These are phyloP conservation scores for Agelas oroides DNA, from an alignment of 37 sponge, comb jelly and placozoan genomes.

Conservation along the genomic window DNA sequence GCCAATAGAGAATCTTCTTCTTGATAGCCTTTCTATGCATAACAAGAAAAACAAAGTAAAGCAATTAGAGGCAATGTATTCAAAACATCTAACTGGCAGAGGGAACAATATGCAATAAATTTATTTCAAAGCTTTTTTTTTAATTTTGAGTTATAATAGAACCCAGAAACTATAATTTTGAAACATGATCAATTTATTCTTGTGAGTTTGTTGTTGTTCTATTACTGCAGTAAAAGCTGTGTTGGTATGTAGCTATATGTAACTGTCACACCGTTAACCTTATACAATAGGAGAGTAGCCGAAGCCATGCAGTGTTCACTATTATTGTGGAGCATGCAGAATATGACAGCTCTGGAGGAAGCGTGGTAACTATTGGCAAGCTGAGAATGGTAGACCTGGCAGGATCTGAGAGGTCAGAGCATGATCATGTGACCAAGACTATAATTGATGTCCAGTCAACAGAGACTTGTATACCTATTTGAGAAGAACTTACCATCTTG, in stretches of 20 bases:
- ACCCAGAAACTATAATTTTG: no score
- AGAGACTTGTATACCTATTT: no score
- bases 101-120: neutral
- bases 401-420: slow-evolving; percentile 88
- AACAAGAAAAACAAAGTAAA: neutral
- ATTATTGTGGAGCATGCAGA: slow-evolving; percentile 90
- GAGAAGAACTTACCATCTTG: no score
- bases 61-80: neutral
- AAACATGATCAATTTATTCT: no score
- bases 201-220: neutral
- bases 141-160: no score
- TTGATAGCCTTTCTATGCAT: neutral
- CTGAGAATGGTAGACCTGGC: slow-evolving; percentile 97
- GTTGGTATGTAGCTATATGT: neutral
- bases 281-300: slow-evolving; percentile 79
- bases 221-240: neutral
- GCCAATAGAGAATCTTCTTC: no score
- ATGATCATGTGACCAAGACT: no score
- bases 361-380: slow-evolving; percentile 90
- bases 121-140: no score
- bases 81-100: neutral
- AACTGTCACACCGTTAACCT: neutral
- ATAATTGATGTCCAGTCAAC: no score
- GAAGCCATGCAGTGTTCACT: slow-evolving; percentile 93
- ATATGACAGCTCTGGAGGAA: slow-evolving; percentile 44